Evolutionary conservation across 2,888 invertebrate genomes (phyloP), one percentile per base, ranked within the genome.

Genomic region (Allacma fusca): DNA sequence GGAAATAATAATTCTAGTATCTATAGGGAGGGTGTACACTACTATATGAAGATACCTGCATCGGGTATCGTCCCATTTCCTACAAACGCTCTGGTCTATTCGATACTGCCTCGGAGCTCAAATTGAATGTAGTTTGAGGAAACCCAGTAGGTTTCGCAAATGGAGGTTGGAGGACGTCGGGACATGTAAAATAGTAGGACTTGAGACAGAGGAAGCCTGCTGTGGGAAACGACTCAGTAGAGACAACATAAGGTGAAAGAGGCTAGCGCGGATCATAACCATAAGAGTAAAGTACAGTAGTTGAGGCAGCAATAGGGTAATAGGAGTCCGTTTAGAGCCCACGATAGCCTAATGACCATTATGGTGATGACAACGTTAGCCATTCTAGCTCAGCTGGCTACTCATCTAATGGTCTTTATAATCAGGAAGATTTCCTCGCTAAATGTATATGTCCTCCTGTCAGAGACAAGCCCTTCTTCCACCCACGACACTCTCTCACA

Each of bases 291-390:
- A 73, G 23, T 62, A 62, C 23, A 40, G 64, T 62, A 24, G 34
- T 62, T n/a, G 19, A 34, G 73, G 73, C 26, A 73, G 62, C 34
- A 73, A 62, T 73, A 62, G 73, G 73, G 73, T 73, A 73, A 73
- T 73, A n/a, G 34, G 62, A 62, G 62, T 43, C 40, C 21, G 62
- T 73, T 73, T 73, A 62, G 73, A 62, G 73, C 9, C 62, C 29
- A 59, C 40, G 62, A 73, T 73, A 64, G 73, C 40, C 73, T 73
- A 62, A 73, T 73, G 73, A 73, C 73, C 73, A 73, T 73, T 73
- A 64, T 73, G 73, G 23, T 62, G 73, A 73, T 73, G 73, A 73
- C 62, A 73, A 57, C 62, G 26, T 62, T 28, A 59, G 57, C 12
- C 71, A 44, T 70, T 34, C 24, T 59, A 72, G n/a, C 72, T 72